Evolutionary conservation across 2,888 invertebrate genomes (phyloP).

Genomic region (Camponotus fellah): DNA sequence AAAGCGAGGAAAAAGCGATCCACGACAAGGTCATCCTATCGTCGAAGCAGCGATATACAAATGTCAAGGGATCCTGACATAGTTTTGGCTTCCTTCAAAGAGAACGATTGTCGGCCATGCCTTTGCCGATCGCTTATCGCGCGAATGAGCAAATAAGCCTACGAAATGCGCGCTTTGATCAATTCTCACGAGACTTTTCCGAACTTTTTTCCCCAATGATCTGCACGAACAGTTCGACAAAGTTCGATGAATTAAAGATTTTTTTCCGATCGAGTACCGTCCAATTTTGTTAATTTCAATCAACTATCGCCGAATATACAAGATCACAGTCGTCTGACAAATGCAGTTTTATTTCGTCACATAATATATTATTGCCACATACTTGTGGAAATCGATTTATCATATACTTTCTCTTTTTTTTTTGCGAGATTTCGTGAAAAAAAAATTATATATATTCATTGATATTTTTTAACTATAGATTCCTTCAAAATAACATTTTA

Average conservation of each 20-base stretch:
- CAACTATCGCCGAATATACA: background rate
- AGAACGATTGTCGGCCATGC: conserved; percentile 53
- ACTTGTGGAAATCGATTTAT: conserved; percentile 37
- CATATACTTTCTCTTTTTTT: conserved; percentile 20
- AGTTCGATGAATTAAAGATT: background rate
- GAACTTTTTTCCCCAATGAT: background rate
- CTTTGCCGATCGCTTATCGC: conserved; percentile 53
- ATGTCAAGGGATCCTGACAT: conserved; percentile 75
- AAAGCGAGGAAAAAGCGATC: conserved; percentile 44
- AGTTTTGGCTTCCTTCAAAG: conserved; percentile 62
- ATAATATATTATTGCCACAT: conserved; percentile 2
- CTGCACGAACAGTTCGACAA: background rate
- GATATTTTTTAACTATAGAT: background rate
- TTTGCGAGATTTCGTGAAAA: background rate
- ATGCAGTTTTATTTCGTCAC: conserved; percentile 19
- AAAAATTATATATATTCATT: conserved; percentile 10
- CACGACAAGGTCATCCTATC: conserved; percentile 59
- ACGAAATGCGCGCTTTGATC: background rate
- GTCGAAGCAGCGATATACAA: conserved; percentile 63
- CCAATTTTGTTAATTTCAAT: background rate
- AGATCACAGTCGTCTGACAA: conserved; percentile 6
- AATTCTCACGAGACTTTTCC: no score
- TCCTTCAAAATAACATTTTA: conserved; percentile 27
- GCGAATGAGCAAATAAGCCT: background rate
- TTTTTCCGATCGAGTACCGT: background rate